Evolutionary conservation across 1,140 invertebrate species (phyloP), one percentile per base, ranked within the genome.

Genomic region (Lordiphosa clarofinis): DNA sequence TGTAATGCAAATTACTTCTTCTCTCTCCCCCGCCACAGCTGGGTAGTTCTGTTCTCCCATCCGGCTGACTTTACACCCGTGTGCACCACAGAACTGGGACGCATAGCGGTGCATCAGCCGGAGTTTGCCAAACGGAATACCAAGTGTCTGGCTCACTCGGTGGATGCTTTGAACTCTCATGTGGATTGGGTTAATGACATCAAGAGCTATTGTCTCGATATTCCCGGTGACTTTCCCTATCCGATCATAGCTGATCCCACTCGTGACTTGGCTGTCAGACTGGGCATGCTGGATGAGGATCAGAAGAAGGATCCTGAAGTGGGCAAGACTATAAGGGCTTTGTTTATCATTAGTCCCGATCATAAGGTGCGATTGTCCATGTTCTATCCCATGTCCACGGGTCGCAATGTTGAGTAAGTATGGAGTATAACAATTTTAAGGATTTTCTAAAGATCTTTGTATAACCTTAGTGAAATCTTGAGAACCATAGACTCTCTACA

Each of bases 51-150:
- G 2, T 97, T 97, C 87, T 97, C 96, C 3, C 96, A 98, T 89
- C 96, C 96, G 1, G 94, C 94, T 13, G 96, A 97, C 88, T 98
- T 95, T 88, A 98, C 96, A 0, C 96, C 96, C 8, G 96, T 98
- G 0, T 97, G 96, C 82, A 98, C 96, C 4, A 98, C 96, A 0
- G 96, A 98, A 90, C 88, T 98, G 56, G 95, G 94, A 7, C 90
- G 93, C 39, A 92, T 96, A 44, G 94, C 94, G 3, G 92, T 95
- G 33, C 91, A 96, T 62, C 86, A 91, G 4, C 91, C 92, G 0
- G 92, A 96, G 75, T 98, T 97, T 84, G 86, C 91, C 13, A 94
- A 94, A 71, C 90, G 96, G 19, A 93, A 93, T 67, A 93, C 94
- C 0, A 97, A 97, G 90, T 81, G 97, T 4, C 90, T 97, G 61